Conservation (phyloP, 2,888 invertebrate species). For the Gonocerus acuteangulatus region DNA sequence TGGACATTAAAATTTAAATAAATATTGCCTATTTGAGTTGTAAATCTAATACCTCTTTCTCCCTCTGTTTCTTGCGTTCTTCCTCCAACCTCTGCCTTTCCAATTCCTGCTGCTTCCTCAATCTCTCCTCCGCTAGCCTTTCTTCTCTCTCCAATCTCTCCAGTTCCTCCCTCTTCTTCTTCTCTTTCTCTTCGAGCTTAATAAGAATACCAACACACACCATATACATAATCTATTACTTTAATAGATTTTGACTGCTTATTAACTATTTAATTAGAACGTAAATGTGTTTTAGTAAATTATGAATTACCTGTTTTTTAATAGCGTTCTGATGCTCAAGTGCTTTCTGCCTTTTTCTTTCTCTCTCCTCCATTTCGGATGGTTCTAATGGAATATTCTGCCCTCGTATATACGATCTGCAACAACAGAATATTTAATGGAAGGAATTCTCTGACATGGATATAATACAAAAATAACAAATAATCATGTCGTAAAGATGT, state of each 20-base stretch:
- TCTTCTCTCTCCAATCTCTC: conserved; percentile 47
- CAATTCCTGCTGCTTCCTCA: conserved; percentile 66
- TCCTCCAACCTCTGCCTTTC: conserved; percentile 70
- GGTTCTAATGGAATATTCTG: conserved; percentile 80
- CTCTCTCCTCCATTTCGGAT: conserved; percentile 69
- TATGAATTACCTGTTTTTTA: conserved; percentile 57
- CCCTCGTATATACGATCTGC: conserved; percentile 64
- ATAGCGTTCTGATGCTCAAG: conserved; percentile 80
- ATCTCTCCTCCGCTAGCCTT: conserved; percentile 66
- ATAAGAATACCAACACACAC: conserved; percentile 9
- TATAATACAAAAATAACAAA: not conserved
- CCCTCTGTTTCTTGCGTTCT: conserved; percentile 61
- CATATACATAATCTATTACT: conserved; percentile 12
- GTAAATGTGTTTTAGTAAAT: too few species aligned
- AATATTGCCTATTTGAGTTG: too few species aligned
- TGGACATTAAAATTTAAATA: too few species aligned
- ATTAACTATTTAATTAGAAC: too few species aligned
- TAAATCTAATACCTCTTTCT: conserved; percentile 59
- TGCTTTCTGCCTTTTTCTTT: conserved; percentile 72
- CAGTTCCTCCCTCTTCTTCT: conserved; percentile 36
- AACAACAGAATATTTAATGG: not conserved
- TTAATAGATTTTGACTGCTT: not conserved
- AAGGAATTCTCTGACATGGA: not conserved
- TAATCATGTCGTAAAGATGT: not conserved
- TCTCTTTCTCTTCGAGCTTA: conserved; percentile 59